Evolutionary conservation across 2,888 invertebrate genomes (phyloP), one percentile per base, ranked within the genome.

Genomic region (Ischnus inquisitorius): DNA sequence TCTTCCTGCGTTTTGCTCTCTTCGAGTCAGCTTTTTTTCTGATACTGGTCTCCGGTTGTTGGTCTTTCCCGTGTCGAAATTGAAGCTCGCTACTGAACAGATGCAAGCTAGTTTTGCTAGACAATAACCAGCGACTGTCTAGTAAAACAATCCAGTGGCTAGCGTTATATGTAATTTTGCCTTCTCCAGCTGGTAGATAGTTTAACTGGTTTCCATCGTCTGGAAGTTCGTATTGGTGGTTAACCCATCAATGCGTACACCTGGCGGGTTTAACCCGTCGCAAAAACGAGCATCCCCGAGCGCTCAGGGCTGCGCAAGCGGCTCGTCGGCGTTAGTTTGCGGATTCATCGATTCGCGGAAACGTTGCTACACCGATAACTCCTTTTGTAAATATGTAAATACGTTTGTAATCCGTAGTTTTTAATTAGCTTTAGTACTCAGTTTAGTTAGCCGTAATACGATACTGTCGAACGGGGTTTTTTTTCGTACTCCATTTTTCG

Each of bases 1-100:
- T 43, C n/a, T 57, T 39, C 41, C 14, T 39, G n/a, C 72, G 22
- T 69, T 48, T 67, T 22, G 34, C 34, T 68, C 68, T 78, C 48
- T 67, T 78, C 68, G 10, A 16, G 34, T 60, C 4, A 14, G n/a
- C 34, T 62, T 34, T 12, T 78, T 78, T 41, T 28, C 16, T 54
- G 54, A n/a, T 19, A 22, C 12, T 2, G 2, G 5, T 12, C 12
- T 46, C 12, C 46, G 3, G 14, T 14, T 46, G 2, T 46, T 46
- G 46, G 6, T 46, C 12, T 46, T 12, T 46, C 12, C 8, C 14
- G 10, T 46, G 6, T n/a, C 46, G 46, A n/a, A n/a, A n/a, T n/a
- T n/a, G n/a, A n/a, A n/a, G n/a, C n/a, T n/a, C n/a, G n/a, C n/a
- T n/a, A n/a, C n/a, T n/a, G n/a, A n/a, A n/a, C n/a, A n/a, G n/a